Evolutionary conservation across 2,797 vertebrate genomes (phyloP).

Genomic region (Danio kyathit): DNA sequence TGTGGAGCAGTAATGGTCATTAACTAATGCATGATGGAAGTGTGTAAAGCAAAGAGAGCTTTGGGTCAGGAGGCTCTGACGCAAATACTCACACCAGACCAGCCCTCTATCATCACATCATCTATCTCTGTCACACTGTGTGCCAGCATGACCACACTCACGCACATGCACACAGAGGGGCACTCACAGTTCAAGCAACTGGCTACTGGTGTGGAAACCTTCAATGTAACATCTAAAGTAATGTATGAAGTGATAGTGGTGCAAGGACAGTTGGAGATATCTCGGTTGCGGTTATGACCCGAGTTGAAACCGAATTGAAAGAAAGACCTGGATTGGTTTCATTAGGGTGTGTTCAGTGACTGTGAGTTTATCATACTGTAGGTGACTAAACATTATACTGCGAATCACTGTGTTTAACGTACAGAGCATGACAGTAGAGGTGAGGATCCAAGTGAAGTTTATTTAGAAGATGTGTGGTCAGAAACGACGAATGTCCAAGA

Average conservation of each 20-base stretch:
- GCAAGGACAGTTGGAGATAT: constrained; percentile 1
- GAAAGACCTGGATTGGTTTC: constrained; percentile 7
- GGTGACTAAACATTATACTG: no score
- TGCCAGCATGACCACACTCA: constrained; percentile 43
- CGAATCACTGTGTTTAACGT: no score
- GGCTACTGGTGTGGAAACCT: constrained; percentile 13
- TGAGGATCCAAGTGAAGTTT: no score
- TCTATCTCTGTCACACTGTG: constrained; percentile 42
- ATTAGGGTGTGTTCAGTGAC: neutral
- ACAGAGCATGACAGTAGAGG: no score
- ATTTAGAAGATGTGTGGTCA: no score
- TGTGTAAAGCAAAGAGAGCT: constrained; percentile 27
- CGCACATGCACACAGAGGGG: constrained; percentile 43
- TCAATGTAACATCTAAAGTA: constrained; percentile 1
- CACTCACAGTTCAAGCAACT: neutral
- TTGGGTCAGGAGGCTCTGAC: constrained; percentile 32
- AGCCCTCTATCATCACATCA: constrained; percentile 34
- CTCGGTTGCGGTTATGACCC: neutral
- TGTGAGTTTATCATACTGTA: neutral
- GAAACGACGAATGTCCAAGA: no score
- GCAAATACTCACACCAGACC: constrained; percentile 27
- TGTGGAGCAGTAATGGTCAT: constrained; percentile 52
- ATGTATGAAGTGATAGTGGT: neutral
- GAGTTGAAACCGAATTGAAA: neutral
- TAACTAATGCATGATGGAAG: constrained; percentile 24